phyloP scores from a whole-genome alignment of 2,888 invertebrate species.

The Torymus auratus region DNA sequence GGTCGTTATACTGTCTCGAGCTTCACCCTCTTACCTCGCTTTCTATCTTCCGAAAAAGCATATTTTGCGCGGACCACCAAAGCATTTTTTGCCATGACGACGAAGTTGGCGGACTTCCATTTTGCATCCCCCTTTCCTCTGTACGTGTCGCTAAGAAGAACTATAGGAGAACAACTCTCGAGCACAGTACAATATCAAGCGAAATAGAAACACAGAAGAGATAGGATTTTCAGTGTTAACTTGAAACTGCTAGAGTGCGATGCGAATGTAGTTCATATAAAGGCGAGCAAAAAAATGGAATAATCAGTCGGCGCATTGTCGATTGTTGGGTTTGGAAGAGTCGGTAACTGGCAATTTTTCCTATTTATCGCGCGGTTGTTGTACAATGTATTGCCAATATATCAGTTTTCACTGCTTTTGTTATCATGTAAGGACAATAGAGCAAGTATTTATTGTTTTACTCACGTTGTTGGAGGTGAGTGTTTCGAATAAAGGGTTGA shows the following conservation, averaged over 20 bases:
- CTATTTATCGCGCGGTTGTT: no score
- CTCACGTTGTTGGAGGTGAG: no score
- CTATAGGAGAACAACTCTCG: slow-evolving; percentile 26
- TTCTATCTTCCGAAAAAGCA: background rate
- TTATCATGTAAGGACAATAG: no score
- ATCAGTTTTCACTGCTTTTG: no score
- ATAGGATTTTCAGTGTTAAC: slow-evolving; percentile 5
- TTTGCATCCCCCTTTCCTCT: background rate
- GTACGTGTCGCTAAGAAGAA: background rate
- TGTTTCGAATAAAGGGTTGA: no score
- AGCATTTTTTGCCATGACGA: no score
- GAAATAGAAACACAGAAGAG: no score
- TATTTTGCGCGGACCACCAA: slow-evolving; percentile 9
- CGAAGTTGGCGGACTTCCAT: slow-evolving; percentile 34
- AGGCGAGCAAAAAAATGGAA: background rate
- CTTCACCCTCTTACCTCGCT: background rate
- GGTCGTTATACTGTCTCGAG: slow-evolving; percentile 8
- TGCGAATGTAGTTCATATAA: background rate
- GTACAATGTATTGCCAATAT: no score
- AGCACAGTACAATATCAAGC: background rate
- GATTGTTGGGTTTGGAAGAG: background rate
- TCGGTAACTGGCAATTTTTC: no score
- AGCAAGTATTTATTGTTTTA: no score
- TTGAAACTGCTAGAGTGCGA: background rate
- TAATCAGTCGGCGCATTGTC: background rate